These are phyloP conservation scores for Julus scandinavius DNA, from an alignment of 2,888 invertebrate genomes.

Conservation along the genomic window DNA sequence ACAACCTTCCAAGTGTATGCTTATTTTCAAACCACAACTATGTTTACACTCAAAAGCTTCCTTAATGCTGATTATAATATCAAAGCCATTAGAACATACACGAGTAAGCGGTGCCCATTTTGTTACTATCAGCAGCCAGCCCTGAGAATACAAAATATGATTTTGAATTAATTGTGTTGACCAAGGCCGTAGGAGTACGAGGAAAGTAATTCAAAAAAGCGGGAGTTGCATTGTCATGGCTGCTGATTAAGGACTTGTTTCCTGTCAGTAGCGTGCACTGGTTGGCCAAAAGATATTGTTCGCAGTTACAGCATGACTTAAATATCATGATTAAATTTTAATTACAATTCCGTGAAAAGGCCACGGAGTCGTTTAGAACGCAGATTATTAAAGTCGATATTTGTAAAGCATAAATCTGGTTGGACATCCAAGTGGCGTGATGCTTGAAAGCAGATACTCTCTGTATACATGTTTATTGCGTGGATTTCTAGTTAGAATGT, in stretches of 20 bases:
- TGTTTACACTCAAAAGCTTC: background rate
- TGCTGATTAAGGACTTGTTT: conserved; percentile 26
- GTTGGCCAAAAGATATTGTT: background rate
- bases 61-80: conserved; percentile 15
- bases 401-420: background rate
- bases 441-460: background rate
- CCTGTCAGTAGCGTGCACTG: background rate
- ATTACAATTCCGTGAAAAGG: background rate
- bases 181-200: conserved; percentile 4
- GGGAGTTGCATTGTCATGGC: background rate
- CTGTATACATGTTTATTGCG: background rate
- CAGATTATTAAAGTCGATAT: background rate
- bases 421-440: background rate
- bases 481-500: background rate
- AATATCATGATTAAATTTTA: background rate
- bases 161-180: conserved; percentile 5
- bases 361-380: background rate
- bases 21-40: background rate
- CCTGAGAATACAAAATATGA: background rate
- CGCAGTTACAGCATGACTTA: background rate
- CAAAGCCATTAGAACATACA: background rate
- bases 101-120: background rate
- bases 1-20: background rate
- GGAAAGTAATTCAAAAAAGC: background rate
- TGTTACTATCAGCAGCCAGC: background rate